Evolutionary conservation across 2,888 invertebrate genomes (phyloP), one percentile per base, ranked within the genome.

Genomic region (Latheticus oryzae): DNA sequence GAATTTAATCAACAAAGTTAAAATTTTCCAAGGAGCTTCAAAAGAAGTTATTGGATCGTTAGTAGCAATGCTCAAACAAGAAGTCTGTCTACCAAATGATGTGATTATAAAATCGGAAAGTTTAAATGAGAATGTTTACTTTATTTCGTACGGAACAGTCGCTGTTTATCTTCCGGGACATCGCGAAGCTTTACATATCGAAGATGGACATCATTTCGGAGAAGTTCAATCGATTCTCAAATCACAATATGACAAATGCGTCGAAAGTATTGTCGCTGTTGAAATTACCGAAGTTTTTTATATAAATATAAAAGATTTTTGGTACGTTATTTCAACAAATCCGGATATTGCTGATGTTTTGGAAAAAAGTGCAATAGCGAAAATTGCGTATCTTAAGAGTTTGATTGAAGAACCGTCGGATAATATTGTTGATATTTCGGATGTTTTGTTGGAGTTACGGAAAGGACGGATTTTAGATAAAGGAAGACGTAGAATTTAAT

Each of bases 121-220:
- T 11, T 57, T 69, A 1, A 79, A 79, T 0, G 75, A 81, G 11
- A 74, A 77, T 17, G 80, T 83, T 76, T 83, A 79, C 55, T 82
- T 83, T 61, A 82, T 84, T 53, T 79, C 80, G 0, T 76, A 72
- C 15, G 84, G 84, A 0, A 80, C 81, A 0, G 81, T 83, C 0
- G 79, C 80, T 0, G 73, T 81, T 19, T 77, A 76, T 37, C 77
- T 79, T 1, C 50, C 56, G 1, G 71, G 74, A 0, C 80, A 79
- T 2, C 79, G 80, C 45, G 86, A 86, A 78, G 82, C 79, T 19
- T 72, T 70, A 13, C 81, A 81, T 62, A 66, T 83, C 4, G 79
- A 83, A 62, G 85, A 85, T 58, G 85, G 85, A 0, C 82, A 76
- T 16, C 71, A 76, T 56, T 79, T 82, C 60, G 82, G 82, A 0